Evolutionary conservation across 2,888 invertebrate species (phyloP).

Genomic region (Tanytarsus gracilentus): DNA sequence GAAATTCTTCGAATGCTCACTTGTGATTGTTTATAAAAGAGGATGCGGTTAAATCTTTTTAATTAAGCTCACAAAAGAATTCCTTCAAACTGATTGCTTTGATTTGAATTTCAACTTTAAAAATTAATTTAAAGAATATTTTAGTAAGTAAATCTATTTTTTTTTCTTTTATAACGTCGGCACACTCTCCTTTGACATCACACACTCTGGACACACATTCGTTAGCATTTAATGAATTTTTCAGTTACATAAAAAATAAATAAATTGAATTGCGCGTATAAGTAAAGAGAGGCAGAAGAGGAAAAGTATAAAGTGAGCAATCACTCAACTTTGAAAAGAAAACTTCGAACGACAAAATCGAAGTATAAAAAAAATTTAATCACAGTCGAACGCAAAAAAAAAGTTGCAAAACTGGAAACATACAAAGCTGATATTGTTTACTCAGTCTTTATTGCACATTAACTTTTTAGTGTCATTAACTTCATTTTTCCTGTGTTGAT

Average conservation of each 20-base stretch:
- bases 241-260: too few relatives aligned
- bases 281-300: not conserved
- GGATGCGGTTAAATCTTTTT: constrained; percentile 6
- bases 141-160: not conserved
- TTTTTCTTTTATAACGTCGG: too few relatives aligned
- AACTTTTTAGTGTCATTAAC: constrained; percentile 25
- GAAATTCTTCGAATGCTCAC: constrained; percentile 1
- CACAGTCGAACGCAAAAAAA: constrained; percentile 5
- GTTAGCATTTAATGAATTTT: too few relatives aligned
- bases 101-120: too few relatives aligned
- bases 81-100: constrained; percentile 3
- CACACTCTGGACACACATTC: too few relatives aligned
- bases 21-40: too few relatives aligned
- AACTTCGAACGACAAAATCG: not conserved
- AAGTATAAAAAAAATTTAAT: not conserved
- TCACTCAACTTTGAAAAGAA: constrained; percentile 9
- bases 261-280: not conserved
- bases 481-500: constrained; percentile 19
- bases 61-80: constrained; percentile 17
- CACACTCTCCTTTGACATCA: too few relatives aligned
- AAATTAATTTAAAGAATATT: constrained; percentile 9
- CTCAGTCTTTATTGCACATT: not conserved
- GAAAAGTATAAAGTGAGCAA: not conserved
- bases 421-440: constrained; percentile 21
- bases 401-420: constrained; percentile 25